These are phyloP conservation scores for Spodoptera litura DNA, from an alignment of 1,140 invertebrate species.

Conservation along the genomic window DNA sequence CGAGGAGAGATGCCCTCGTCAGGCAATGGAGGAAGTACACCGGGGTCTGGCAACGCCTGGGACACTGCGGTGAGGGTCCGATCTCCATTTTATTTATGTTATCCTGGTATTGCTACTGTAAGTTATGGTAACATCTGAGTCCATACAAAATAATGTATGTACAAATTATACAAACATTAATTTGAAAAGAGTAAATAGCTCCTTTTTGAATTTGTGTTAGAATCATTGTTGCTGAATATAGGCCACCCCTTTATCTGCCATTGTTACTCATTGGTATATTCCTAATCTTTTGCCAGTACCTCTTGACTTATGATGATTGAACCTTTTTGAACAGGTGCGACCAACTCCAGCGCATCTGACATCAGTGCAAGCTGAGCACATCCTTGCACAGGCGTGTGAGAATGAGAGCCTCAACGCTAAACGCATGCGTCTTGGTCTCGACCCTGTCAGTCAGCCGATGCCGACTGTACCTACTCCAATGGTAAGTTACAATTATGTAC, in stretches of 20 bases:
- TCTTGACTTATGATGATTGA: too few relatives aligned
- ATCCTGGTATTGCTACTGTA: constrained; percentile 49
- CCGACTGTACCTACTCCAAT: constrained; percentile 89
- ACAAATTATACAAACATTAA: too few relatives aligned
- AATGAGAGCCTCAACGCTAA: constrained; percentile 99
- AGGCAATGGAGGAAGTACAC: constrained; percentile 70
- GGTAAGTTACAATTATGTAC: constrained; percentile 63
- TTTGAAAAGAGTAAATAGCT: too few relatives aligned
- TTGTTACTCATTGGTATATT: too few relatives aligned
- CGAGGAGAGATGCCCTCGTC: constrained; percentile 88
- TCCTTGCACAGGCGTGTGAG: constrained; percentile 97
- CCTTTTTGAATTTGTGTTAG: too few relatives aligned
- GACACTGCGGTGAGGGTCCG: constrained; percentile 85
- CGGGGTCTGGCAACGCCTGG: constrained; percentile 77
- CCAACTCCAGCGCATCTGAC: constrained; percentile 98
- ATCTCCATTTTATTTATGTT: constrained; percentile 63
- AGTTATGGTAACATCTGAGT: background rate
- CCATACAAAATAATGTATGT: too few relatives aligned
- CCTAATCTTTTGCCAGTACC: too few relatives aligned
- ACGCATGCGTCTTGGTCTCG: constrained; percentile 97
- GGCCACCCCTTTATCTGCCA: too few relatives aligned
- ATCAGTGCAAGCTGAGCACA: constrained; percentile 97
- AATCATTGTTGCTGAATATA: too few relatives aligned
- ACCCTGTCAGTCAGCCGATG: constrained; percentile 96
- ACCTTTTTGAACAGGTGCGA: constrained; percentile 88